These are phyloP conservation scores for Nyctibius bracteatus DNA, from an alignment of 2,113 vertebrate genomes.

Conservation along the genomic window DNA sequence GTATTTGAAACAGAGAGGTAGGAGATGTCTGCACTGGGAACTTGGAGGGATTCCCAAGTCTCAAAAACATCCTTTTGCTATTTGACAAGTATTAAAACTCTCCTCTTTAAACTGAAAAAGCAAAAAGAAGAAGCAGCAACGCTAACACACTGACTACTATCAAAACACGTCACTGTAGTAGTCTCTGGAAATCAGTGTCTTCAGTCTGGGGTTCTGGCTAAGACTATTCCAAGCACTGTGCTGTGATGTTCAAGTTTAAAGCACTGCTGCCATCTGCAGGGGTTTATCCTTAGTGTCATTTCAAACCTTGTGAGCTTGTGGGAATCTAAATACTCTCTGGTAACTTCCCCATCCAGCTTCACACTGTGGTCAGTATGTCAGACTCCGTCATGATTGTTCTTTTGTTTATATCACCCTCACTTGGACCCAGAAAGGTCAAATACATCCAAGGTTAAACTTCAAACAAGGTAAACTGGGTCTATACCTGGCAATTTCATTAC, in stretches of 20 bases:
- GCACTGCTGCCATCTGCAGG: constrained; percentile 78
- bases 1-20: neutral
- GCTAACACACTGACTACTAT: neutral
- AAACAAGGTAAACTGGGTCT: neutral
- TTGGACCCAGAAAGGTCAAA: neutral
- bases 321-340: neutral
- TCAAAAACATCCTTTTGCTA: neutral
- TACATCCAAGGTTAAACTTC: neutral
- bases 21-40: neutral
- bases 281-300: neutral
- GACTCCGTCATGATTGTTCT: accelerated
- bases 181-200: neutral
- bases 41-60: neutral
- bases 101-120: neutral
- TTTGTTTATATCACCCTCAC: neutral
- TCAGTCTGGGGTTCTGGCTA: neutral
- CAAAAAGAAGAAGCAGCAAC: no score
- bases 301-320: neutral
- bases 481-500: neutral
- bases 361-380: neutral
- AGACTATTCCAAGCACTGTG: neutral
- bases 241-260: constrained; percentile 38
- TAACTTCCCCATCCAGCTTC: neutral
- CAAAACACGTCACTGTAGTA: neutral
- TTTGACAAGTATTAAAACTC: neutral